These are phyloP conservation scores for Pygoscelis antarcticus DNA, from an alignment of 2,113 vertebrate species.

Conservation along the genomic window DNA sequence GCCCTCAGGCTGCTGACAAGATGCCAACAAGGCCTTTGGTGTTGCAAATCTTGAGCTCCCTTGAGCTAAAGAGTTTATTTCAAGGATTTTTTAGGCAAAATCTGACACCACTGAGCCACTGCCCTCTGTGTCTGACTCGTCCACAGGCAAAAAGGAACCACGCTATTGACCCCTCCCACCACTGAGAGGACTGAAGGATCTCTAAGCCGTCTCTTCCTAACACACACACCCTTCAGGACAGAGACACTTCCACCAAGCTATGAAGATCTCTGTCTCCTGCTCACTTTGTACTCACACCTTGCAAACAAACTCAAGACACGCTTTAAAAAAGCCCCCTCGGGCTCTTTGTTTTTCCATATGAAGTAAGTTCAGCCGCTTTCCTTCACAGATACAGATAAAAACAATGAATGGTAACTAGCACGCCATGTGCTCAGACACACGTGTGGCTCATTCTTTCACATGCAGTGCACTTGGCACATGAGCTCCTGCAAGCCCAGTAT, in stretches of 20 bases:
- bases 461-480: rapidly evolving
- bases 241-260: not conserved
- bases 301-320: not conserved
- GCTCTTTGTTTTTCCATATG: not conserved
- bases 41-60: not conserved
- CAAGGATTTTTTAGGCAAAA: not conserved
- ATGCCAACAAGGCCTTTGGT: not conserved
- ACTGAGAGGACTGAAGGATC: not conserved
- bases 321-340: not conserved
- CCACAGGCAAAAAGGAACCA: not conserved
- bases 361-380: not conserved
- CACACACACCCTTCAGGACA: not conserved
- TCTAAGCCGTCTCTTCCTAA: not conserved
- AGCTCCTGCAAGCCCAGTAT: not conserved
- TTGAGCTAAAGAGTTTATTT: not conserved
- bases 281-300: not conserved
- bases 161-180: rapidly evolving
- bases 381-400: not conserved
- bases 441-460: rapidly evolving
- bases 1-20: not conserved
- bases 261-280: not conserved
- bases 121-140: not conserved
- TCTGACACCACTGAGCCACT: not conserved
- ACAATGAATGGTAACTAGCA: rapidly evolving
- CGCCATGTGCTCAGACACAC: rapidly evolving